Base-by-base conservation (phyloP, 2,113 vertebrate species). In the Mirza zaza region DNA sequence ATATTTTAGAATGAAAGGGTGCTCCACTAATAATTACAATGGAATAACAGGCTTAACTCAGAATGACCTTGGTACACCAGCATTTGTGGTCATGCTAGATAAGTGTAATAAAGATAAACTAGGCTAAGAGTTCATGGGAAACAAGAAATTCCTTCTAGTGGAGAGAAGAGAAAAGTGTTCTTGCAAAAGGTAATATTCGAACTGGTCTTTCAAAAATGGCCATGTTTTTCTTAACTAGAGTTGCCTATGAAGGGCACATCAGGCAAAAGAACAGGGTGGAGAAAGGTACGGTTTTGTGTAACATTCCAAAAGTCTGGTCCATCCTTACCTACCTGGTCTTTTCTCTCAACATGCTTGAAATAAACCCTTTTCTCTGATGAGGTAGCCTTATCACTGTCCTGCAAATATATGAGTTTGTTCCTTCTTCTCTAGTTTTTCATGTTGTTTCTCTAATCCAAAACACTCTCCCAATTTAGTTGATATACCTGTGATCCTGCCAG, bases 1-100 rank as follows among this genome's bases (percentile, higher is more conserved):
- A 77, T 25, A 75, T 48, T 93, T 87, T 87, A 82, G 32, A 79
- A 32, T 67, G 18, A 50, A 94, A 67, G 52, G 34, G 73, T 57
- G 9, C 20, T 90, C 34, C 52, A 3, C 11, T 65, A 59, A 63
- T 55, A 91, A 93, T 39, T 75, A 11, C 5, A 8, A 15, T 59
- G 5, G 65, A 5, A 48, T 45, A 94, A 75, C 6, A 70, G 36
- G 13, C 13, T 20, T 45, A 73, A 75, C 8, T 79, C 55, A 85
- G 55, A 90, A 90, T 50, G 17, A 55, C 39, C 21, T 14, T 67
- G 13, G 23, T 48, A 91, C 90, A 39, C 0, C 0, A 14, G 55
- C 48, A 57, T 1, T 4, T 18, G 36, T 70, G 82, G 17, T 52
- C 42, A 65, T 18, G 2, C 15, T 2, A 52, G 79, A 77, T 50